Base-by-base conservation (phyloP, 35 echinoderm and acorn worm genomes). In the Apostichopus parvimensis region DNA sequence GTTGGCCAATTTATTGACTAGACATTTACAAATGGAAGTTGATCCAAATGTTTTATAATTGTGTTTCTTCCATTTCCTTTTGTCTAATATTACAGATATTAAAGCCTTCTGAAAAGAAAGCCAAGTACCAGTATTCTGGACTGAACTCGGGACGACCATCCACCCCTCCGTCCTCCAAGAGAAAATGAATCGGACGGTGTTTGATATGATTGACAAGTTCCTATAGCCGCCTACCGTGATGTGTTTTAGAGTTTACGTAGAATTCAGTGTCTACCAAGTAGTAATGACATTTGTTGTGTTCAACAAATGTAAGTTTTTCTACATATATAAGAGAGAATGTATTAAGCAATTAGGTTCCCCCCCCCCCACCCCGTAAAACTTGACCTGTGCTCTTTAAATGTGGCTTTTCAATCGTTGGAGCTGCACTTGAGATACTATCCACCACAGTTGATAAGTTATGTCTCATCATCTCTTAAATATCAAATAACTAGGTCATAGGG, bases 71-170 rank as follows among this genome's bases (percentile, higher is more conserved):
- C 61, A 10, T 65, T 65, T 65, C 61, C 14, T 65, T 10, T 65
- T 65, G 61, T 65, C 8, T 8, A 8, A 65, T 65, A 15, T 10
- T 65, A 65, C 86, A 98, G 94, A 98, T 95, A 76, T 73, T 95
- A 75, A 98, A 98, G 91, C 96, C 96, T 56, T 98, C 96, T 91
- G 96, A 98, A 77, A 98, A 98, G 94, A 98, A 98, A 87, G 96
- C 96, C 57, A 98, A 98, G 68, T 98, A 98, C 81, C 96, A 98
- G 90, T 98, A 98, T 95, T 93, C 90, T 66, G 96, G 96, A 14
- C 91, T 98, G 73, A 98, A 98, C 91, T 98, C 96, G 70, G 96
- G 96, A 34, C 92, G 96, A 13, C 96, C 96, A 53, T 86, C 83
- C 58, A 98, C 96, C 53, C 96, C 96, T 57, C 94, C 96, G 14